Base-by-base conservation (phyloP, 1,140 invertebrate genomes). In the Drosophila funebris region DNA sequence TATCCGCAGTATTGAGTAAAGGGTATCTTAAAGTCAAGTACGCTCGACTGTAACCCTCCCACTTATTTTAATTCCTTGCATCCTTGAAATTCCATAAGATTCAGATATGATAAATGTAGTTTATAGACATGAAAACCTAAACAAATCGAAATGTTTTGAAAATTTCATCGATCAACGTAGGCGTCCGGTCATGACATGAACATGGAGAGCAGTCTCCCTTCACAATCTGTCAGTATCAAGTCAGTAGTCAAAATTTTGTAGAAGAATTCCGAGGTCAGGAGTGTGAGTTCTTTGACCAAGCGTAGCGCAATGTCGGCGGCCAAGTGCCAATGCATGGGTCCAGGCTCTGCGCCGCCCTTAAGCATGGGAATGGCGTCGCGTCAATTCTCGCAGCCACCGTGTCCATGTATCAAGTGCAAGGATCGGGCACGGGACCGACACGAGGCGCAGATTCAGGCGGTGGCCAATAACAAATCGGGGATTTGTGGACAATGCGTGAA, bases 381-480 rank as follows among this genome's bases (percentile, higher is more conserved):
- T 3, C 48, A 52, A 7, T 57, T 52, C 1, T 4, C 9, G 7
- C 6, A 43, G n/a, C 44, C 31, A 0, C 66, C 36, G 3, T 77
- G 74, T 36, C 71, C 58, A 0, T 77, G 74, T 31, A 29, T 2
- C 6, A 74, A 56, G 14, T 77, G 74, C 58, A 63, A 60, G 58
- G 48, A 22, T 3, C 57, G 27, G 31, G 56, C 57, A 8, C 16
- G 41, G 4, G 48, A 54, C 6, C 14, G 9, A 33, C 27, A 46
- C 11, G 13, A 31, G 3, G 36, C 50, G 0, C 27, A 8, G 20
- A 27, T 13, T 6, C 39, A 31, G 16, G 16, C 31, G 11, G 14
- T 33, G 4, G 39, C 27, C 37, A 29, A 22, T 9, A 53, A 7
- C 27, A 36, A 22, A 1, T 2, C 14, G 4, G 44, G 33, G 4